phyloP scores from a whole-genome alignment of 2,888 invertebrate species.

The Trichacis sp. region DNA sequence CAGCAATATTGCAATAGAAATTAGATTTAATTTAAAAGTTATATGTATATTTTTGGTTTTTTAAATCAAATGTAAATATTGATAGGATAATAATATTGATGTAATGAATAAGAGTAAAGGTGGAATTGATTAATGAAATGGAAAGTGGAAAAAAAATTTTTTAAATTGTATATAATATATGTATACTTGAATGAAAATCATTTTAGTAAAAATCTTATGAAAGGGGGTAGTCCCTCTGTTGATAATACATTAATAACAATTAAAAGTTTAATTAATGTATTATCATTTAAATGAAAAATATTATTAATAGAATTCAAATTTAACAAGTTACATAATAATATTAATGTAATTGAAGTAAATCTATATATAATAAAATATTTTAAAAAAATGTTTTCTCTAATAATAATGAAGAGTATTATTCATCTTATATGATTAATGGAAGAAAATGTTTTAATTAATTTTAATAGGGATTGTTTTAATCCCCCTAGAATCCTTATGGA shows the following conservation, averaged over 20 bases:
- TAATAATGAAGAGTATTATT: slow-evolving; percentile 70
- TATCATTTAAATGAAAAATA: slow-evolving; percentile 38
- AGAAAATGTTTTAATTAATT: slow-evolving; percentile 75
- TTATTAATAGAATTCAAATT: slow-evolving; percentile 6
- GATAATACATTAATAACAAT: too few species aligned
- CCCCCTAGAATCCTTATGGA: slow-evolving; percentile 72
- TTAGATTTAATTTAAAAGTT: slow-evolving; percentile 11
- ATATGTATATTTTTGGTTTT: slow-evolving; percentile 14
- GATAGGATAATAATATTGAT: slow-evolving; percentile 23
- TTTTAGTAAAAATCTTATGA: too few species aligned
- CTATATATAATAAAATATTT: slow-evolving; percentile 46
- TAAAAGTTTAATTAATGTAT: too few species aligned
- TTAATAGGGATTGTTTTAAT: slow-evolving; percentile 72
- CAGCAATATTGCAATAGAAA: slow-evolving; percentile 10
- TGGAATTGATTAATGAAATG: slow-evolving; percentile 35
- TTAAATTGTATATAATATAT: too few species aligned
- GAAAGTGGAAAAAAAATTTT: too few species aligned
- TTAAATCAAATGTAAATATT: slow-evolving; percentile 22
- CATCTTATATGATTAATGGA: slow-evolving; percentile 77
- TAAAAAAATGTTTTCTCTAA: slow-evolving; percentile 63
- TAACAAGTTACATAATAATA: slow-evolving; percentile 32
- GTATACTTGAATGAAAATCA: slow-evolving; percentile 68
- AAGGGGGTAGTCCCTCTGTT: too few species aligned
- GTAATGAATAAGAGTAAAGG: slow-evolving; percentile 36
- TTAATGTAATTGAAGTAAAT: slow-evolving; percentile 33